Evolutionary conservation across 2,797 vertebrate genomes (phyloP).

Genomic region (Nyctalus aviator): DNA sequence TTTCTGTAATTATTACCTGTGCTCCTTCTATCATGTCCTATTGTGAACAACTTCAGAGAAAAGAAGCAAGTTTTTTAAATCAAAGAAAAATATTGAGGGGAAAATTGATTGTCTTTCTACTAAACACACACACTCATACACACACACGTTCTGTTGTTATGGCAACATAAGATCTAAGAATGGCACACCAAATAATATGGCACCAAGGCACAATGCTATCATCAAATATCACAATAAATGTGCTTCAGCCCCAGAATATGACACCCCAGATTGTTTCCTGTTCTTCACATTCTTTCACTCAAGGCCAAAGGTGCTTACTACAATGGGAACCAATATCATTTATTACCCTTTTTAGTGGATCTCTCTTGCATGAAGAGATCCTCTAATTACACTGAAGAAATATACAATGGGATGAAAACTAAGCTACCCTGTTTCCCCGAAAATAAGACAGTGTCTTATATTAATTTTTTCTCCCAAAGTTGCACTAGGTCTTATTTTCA

Average conservation of each 20-base stretch:
- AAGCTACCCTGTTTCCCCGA: no score
- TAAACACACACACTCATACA: conserved; percentile 9
- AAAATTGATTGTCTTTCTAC: neutral
- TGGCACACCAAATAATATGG: conserved; percentile 48
- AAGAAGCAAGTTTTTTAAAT: conserved; percentile 72
- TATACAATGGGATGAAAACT: neutral
- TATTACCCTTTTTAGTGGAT: neutral
- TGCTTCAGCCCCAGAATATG: conserved; percentile 38
- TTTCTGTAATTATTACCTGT: conserved; percentile 72
- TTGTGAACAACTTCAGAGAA: conserved; percentile 62
- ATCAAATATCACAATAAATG: conserved; percentile 55
- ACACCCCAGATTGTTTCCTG: neutral
- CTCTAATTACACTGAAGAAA: neutral
- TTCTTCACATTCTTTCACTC: neutral
- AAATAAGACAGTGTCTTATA: no score
- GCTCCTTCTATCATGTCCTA: conserved; percentile 35
- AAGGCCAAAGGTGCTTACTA: neutral
- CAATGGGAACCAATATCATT: neutral
- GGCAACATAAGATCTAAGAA: conserved; percentile 75
- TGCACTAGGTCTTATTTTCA: no score
- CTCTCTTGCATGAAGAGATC: neutral
- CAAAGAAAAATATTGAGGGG: conserved; percentile 70
- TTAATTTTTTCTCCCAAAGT: no score
- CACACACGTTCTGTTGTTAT: conserved; percentile 80
- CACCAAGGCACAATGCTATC: conserved; percentile 58